These are phyloP conservation scores for Scaptomyza polygonia DNA, from an alignment of 2,888 invertebrate genomes.

Conservation along the genomic window DNA sequence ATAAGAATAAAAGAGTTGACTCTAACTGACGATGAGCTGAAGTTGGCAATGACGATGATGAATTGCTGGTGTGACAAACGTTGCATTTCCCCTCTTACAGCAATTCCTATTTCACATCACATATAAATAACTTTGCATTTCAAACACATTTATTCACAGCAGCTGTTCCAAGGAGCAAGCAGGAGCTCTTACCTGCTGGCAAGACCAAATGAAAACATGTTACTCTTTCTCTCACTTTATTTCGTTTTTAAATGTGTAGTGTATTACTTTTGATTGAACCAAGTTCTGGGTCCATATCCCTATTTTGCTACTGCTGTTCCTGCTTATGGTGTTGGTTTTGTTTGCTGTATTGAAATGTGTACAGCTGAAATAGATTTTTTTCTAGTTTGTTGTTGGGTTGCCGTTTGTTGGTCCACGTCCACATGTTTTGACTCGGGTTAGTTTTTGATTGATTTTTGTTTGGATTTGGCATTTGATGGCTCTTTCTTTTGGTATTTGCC, in stretches of 20 bases:
- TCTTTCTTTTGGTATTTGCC: conserved; percentile 34
- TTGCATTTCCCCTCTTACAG: conserved; percentile 42
- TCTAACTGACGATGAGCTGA: conserved; percentile 31
- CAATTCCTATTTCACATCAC: conserved; percentile 65
- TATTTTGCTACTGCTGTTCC: neutral
- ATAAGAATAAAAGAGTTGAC: neutral
- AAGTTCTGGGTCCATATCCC: conserved; percentile 11
- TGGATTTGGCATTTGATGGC: conserved; percentile 42
- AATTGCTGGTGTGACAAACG: conserved; percentile 61
- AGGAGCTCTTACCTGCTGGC: neutral
- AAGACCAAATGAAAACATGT: conserved; percentile 43
- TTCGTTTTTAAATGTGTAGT: conserved; percentile 34
- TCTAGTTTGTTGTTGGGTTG: conserved; percentile 31
- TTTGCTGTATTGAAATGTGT: conserved; percentile 15
- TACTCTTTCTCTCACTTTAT: conserved; percentile 20
- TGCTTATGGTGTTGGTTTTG: neutral
- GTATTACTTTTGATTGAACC: conserved; percentile 57
- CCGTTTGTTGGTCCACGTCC: conserved; percentile 16
- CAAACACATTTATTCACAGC: conserved; percentile 49
- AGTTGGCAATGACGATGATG: conserved; percentile 64
- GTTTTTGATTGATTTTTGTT: conserved; percentile 64
- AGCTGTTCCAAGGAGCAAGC: conserved; percentile 16
- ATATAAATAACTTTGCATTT: conserved; percentile 74
- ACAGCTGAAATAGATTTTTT: conserved; percentile 46
- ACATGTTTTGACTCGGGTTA: conserved; percentile 17